Evolutionary conservation across 1,140 invertebrate genomes (phyloP).

Genomic region (Heliothis subflexa): DNA sequence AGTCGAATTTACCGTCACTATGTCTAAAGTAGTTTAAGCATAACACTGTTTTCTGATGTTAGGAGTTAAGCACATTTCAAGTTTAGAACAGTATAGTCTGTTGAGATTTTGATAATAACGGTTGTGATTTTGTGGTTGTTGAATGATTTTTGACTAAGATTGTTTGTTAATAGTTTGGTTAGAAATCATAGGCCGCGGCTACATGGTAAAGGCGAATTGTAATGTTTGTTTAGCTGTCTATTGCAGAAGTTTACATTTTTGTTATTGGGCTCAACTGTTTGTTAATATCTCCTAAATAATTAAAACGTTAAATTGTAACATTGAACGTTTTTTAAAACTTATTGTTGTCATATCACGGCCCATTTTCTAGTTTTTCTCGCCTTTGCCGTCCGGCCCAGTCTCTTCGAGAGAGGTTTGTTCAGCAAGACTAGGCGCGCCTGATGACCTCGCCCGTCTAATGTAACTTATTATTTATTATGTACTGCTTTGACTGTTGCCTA

Average conservation of each 20-base stretch:
- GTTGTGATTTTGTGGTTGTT: not conserved
- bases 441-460: constrained; percentile 68
- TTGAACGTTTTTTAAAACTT: not conserved
- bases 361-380: constrained; percentile 42
- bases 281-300: not conserved
- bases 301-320: constrained; percentile 15
- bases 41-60: constrained; percentile 7
- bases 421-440: constrained; percentile 61
- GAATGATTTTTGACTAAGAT: constrained; percentile 39
- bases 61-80: constrained; percentile 8
- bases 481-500: constrained; percentile 84
- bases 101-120: constrained; percentile 1
- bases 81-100: constrained; percentile 13
- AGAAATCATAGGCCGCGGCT: constrained; percentile 52
- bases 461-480: constrained; percentile 79
- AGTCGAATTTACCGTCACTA: not conserved
- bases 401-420: constrained; percentile 54
- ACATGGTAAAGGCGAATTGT: constrained; percentile 41
- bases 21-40: not conserved
- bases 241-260: constrained; percentile 35
- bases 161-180: constrained; percentile 41
- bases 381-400: constrained; percentile 51
- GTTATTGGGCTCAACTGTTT: constrained; percentile 15
- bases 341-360: not conserved
- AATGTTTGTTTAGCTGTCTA: constrained; percentile 17